A percentile compares a stretch with the other conserved stretches of the same genome.
phyloP scores from a whole-genome alignment of 1,140 invertebrate genomes.

The Lepidostoma basale region DNA sequence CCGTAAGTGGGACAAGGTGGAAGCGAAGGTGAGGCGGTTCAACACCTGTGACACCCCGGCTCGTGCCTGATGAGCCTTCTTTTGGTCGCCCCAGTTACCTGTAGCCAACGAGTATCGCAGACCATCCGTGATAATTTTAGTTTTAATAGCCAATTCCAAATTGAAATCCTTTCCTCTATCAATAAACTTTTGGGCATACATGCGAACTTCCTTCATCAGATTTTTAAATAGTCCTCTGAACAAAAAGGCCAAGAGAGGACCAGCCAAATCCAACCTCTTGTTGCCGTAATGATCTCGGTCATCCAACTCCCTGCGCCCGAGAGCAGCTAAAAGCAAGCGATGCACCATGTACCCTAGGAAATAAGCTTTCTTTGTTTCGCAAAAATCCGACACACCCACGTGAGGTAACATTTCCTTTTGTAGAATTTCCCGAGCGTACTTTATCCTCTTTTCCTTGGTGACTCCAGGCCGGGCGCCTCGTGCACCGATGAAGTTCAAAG shows the following conservation, averaged over 20 bases:
- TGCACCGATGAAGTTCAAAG: conserved; percentile 96
- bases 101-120: conserved; percentile 96
- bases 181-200: conserved; percentile 99
- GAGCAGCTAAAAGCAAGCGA: conserved; percentile 86
- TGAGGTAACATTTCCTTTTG: conserved; percentile 99
- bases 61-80: conserved; percentile 97
- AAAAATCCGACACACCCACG: conserved; percentile 98
- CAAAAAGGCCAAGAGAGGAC: conserved; percentile 93
- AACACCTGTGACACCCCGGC: conserved; percentile 90
- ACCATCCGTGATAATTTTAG: conserved; percentile 98
- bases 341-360: conserved; percentile 99
- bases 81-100: conserved; percentile 99
- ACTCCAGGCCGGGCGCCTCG: conserved; percentile 96
- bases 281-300: conserved; percentile 99
- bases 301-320: conserved; percentile 95
- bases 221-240: conserved; percentile 95
- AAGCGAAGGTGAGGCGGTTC: conserved; percentile 96
- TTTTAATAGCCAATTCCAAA: conserved; percentile 95
- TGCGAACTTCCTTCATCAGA: conserved; percentile 92
- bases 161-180: conserved; percentile 98
- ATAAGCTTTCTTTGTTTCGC: conserved; percentile 99
- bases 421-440: conserved; percentile 98
- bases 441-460: conserved; percentile 97
- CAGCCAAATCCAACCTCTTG: conserved; percentile 96
- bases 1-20: conserved; percentile 95